Evolutionary conservation across 1,140 invertebrate species (phyloP).

Genomic region (Venustaconcha ellipsiformis): DNA sequence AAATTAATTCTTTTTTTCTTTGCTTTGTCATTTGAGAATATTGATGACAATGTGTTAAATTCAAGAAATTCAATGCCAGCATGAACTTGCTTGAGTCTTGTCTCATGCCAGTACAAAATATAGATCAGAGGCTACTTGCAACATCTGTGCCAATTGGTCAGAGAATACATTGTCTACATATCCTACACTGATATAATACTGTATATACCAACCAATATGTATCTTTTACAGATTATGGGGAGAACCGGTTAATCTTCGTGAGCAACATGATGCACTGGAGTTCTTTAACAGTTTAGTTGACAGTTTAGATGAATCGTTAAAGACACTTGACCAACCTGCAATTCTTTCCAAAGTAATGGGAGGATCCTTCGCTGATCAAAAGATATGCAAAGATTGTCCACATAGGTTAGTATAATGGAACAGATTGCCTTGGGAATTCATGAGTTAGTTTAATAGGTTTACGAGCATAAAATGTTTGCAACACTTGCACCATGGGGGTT

Average conservation of each 20-base stretch:
- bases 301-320: constrained; percentile 95
- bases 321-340: constrained; percentile 90
- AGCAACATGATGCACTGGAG: constrained; percentile 99
- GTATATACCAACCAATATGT: background rate
- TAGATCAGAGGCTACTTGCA: too few species aligned
- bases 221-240: constrained; percentile 78
- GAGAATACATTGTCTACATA: too few species aligned
- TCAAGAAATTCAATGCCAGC: too few species aligned
- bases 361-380: constrained; percentile 98
- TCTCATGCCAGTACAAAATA: too few species aligned
- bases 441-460: background rate
- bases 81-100: too few species aligned
- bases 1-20: too few species aligned
- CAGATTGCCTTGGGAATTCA: background rate
- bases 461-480: too few species aligned
- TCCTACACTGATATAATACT: too few species aligned
- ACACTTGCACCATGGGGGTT: too few species aligned
- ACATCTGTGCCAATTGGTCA: too few species aligned
- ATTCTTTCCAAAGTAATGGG: constrained; percentile 95
- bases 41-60: too few species aligned
- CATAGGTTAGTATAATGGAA: constrained; percentile 80
- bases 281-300: constrained; percentile 99
- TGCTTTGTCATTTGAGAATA: too few species aligned
- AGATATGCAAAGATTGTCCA: constrained; percentile 99
- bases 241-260: constrained; percentile 96